Base-by-base conservation (phyloP, 2,797 vertebrate genomes). In the Mus caroli region DNA sequence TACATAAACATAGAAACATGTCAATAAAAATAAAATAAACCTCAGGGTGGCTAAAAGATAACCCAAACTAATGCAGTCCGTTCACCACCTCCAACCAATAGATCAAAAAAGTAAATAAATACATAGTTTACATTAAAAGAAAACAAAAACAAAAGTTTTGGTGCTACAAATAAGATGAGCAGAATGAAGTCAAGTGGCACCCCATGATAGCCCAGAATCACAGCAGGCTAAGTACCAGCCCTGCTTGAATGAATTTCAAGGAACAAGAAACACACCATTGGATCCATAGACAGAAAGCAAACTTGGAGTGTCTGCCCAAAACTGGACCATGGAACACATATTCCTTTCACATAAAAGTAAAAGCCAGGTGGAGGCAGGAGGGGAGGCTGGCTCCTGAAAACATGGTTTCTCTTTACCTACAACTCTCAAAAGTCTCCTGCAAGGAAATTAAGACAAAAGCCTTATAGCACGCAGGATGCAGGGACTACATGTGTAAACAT, bases 21-120 rank as follows among this genome's bases (percentile, higher is more conserved):
- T 19, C 40, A 37, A 88, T 28, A 79, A 78, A 52, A 78, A 52
- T 77, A 92, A 93, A 75, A 83, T 93, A 92, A 90, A 62, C 80
- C 11, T 90, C 37, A 76, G 34, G 12, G 60, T 90, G 4, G 19
- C 91, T 90, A 89, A 22, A 62, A 14, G 37, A 20, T 40, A 96
- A 73, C 60, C 22, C 52, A 43, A 91, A 52, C 40, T 83, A 90
- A 56, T 56, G 62, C 2, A 80, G 15, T n/a, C 37, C 8, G 62
- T 89, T 46, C 37, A 2, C 67, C n/a, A 88, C 20, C 2, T 43
- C 37, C 8, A 91, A 17, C 46, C 52, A 93, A 76, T 64, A 90
- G 2, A 84, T 20, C 4, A 73, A 71, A 62, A 34, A 73, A 75
- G 62, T 62, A 43, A 87, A n/a, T 91, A 88, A 83, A 69, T 71